Conservation (phyloP, 2,113 vertebrate genomes). For the Helogale parvula region DNA sequence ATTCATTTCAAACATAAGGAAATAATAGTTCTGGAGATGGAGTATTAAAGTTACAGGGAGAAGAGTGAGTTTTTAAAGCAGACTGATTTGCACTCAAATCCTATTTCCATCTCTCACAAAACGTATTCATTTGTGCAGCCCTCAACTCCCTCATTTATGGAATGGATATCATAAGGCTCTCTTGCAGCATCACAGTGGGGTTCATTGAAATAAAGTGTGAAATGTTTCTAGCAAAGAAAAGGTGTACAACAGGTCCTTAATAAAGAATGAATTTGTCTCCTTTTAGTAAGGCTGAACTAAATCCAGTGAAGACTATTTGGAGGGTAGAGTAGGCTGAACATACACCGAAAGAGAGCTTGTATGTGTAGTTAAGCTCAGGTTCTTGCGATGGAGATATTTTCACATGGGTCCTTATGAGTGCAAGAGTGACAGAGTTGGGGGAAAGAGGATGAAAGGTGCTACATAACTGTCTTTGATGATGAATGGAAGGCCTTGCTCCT, state of each 20-base stretch:
- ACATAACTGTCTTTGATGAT: neutral
- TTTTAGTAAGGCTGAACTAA: neutral
- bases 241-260: neutral
- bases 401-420: neutral
- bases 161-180: neutral
- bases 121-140: neutral
- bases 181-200: neutral
- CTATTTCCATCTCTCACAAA: neutral
- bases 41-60: neutral
- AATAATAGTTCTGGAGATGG: neutral
- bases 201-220: neutral
- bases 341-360: neutral
- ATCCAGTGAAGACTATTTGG: neutral
- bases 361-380: neutral
- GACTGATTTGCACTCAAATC: neutral
- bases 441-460: neutral
- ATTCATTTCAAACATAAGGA: neutral
- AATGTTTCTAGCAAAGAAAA: neutral
- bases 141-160: neutral
- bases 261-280: neutral
- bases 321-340: neutral
- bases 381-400: neutral
- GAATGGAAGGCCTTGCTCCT: neutral
- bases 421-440: neutral
- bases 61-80: neutral